Percentiles rank a stretch among this genome's conserved stretches.
These are phyloP conservation scores for Psilopsiagon aurifrons DNA, from an alignment of 2,113 vertebrate species.

Conservation along the genomic window DNA sequence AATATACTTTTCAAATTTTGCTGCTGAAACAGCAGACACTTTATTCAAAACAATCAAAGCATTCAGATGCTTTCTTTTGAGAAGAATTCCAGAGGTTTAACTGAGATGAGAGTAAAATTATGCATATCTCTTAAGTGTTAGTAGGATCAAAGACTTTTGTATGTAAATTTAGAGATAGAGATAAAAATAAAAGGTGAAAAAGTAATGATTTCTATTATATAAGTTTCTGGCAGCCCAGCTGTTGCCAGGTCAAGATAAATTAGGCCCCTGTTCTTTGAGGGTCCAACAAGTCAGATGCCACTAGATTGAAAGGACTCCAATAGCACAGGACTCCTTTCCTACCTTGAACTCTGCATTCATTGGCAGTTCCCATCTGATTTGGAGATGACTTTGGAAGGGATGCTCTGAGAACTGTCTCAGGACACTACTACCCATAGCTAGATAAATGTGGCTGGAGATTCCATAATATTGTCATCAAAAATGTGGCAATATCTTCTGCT, in stretches of 20 bases:
- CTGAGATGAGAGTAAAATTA: not conserved
- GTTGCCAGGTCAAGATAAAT: not conserved
- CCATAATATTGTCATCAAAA: not conserved
- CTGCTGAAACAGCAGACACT: not conserved
- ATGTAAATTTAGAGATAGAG: not conserved
- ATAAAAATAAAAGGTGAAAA: not conserved
- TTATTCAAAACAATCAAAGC: not conserved
- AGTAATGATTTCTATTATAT: not conserved
- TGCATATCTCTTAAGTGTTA: not conserved
- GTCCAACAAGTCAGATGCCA: not conserved
- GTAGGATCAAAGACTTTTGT: not conserved
- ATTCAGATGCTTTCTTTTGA: not conserved
- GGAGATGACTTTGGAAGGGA: not conserved
- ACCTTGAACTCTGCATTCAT: not conserved
- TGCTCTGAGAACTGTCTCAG: not conserved
- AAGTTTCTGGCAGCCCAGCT: not conserved
- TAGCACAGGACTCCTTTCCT: not conserved
- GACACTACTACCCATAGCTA: not conserved
- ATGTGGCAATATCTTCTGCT: not conserved
- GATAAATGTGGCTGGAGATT: not conserved
- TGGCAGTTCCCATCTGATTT: not conserved
- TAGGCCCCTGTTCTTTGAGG: accelerated
- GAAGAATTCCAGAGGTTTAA: not conserved
- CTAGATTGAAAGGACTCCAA: not conserved
- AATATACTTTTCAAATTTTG: not conserved